Evolutionary conservation across 2,113 vertebrate genomes (phyloP).

Genomic region (Neogobius melanostomus): DNA sequence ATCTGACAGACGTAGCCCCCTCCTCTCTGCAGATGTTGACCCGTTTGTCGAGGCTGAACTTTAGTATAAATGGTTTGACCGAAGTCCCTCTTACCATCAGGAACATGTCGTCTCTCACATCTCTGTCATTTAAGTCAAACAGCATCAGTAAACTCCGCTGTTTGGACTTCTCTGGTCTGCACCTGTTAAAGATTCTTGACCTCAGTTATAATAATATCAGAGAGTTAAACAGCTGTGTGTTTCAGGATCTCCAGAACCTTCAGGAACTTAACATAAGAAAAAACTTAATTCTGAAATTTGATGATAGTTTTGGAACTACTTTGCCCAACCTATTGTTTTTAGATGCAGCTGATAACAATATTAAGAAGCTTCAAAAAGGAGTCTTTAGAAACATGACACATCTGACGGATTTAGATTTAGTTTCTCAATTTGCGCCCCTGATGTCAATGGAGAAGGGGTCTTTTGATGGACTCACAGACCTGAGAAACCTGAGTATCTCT

Average conservation of each 20-base stretch:
- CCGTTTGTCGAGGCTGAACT: constrained; percentile 22
- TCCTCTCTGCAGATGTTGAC: constrained; percentile 7
- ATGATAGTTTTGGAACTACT: neutral
- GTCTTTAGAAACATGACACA: neutral
- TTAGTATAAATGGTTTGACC: constrained; percentile 38
- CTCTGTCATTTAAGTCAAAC: constrained; percentile 54
- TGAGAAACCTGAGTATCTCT: neutral
- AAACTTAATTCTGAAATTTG: neutral
- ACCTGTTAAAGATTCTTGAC: constrained; percentile 53
- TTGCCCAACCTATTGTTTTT: neutral
- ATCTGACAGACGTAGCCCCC: constrained; percentile 15
- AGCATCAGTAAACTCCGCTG: too few relatives aligned
- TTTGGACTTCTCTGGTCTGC: too few relatives aligned
- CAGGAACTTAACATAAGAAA: neutral
- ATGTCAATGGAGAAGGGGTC: neutral
- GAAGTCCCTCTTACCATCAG: constrained; percentile 22
- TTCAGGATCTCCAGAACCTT: constrained; percentile 29
- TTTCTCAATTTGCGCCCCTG: too few relatives aligned
- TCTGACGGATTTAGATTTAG: too few relatives aligned
- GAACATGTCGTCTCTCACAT: constrained; percentile 32
- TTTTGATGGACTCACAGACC: neutral
- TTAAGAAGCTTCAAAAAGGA: neutral
- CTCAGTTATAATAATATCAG: constrained; percentile 51
- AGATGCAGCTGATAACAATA: neutral
- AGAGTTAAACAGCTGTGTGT: constrained; percentile 31